Evolutionary conservation across 2,888 invertebrate genomes (phyloP).

Genomic region (Caradrina clavipalpis): DNA sequence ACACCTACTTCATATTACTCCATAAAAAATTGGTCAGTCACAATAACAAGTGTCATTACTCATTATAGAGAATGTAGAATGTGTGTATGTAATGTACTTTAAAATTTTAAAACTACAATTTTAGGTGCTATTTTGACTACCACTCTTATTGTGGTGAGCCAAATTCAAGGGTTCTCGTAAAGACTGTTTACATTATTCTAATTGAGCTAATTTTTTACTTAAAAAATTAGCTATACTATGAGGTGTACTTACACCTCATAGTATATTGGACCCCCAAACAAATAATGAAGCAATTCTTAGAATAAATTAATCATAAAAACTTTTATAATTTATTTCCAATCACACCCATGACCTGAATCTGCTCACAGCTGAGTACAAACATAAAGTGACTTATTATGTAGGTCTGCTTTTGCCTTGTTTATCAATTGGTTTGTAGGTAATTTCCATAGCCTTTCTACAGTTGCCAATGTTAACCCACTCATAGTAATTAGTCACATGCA

Average conservation of each 20-base stretch:
- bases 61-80: not conserved
- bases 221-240: too few species aligned
- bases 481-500: constrained; percentile 9
- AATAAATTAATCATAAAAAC: constrained; percentile 1
- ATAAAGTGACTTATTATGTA: constrained; percentile 4
- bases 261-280: not conserved
- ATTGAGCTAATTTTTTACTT: not conserved
- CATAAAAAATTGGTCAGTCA: not conserved
- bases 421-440: constrained; percentile 13
- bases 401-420: constrained; percentile 31
- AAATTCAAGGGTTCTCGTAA: not conserved
- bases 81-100: too few species aligned
- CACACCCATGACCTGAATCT: constrained; percentile 25
- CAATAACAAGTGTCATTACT: not conserved
- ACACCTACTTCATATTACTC: not conserved
- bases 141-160: not conserved
- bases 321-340: constrained; percentile 1
- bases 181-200: not conserved
- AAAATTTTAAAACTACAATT: not conserved
- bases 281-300: not conserved
- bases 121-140: not conserved
- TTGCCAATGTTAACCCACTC: constrained; percentile 10
- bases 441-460: not conserved
- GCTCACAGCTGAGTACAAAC: not conserved
- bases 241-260: too few species aligned